Evolutionary conservation across 2,888 invertebrate genomes (phyloP).

Genomic region (Rhagonycha lutea): DNA sequence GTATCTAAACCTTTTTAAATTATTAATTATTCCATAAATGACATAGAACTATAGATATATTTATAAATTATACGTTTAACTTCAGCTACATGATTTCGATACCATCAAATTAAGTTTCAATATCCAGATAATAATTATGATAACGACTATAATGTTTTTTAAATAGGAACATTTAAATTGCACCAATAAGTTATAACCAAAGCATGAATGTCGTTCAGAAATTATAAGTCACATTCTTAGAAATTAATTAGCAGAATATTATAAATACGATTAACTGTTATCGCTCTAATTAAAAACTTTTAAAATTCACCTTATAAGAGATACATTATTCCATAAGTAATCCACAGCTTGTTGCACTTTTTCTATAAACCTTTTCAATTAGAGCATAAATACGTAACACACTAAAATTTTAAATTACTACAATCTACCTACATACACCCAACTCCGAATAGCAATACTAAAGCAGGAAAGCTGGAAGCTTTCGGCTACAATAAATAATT

Average conservation of each 20-base stretch:
- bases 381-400: background rate
- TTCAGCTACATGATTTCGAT: too few species aligned
- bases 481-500: constrained; percentile 23
- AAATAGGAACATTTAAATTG: too few species aligned
- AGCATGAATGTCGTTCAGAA: background rate
- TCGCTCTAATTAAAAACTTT: background rate
- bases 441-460: background rate
- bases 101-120: too few species aligned
- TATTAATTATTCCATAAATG: too few species aligned
- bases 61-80: too few species aligned
- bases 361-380: background rate
- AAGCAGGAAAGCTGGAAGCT: constrained; percentile 19
- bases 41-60: too few species aligned
- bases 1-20: too few species aligned
- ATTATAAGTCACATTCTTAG: background rate
- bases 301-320: background rate
- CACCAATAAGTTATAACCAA: too few species aligned
- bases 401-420: background rate
- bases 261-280: background rate
- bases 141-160: too few species aligned
- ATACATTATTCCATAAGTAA: background rate
- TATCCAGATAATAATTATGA: too few species aligned
- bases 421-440: background rate
- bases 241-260: background rate
- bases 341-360: background rate